Percentiles rank a stretch among this genome's conserved stretches.
These are phyloP conservation scores for Drosophila suboccidentalis DNA, from an alignment of 2,888 invertebrate species.

Conservation along the genomic window DNA sequence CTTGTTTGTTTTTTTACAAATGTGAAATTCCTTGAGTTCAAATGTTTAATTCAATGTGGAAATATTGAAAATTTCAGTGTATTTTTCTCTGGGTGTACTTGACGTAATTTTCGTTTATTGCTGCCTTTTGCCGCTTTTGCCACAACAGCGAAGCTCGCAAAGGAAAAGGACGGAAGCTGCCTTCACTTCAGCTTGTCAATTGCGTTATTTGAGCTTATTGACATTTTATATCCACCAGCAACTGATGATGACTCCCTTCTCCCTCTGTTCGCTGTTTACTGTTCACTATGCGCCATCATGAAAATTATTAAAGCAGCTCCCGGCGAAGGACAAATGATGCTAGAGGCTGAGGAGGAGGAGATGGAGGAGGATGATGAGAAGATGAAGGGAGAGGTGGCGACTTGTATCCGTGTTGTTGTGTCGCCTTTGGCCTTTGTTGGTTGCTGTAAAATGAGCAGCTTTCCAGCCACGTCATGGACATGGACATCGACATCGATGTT, in stretches of 20 bases:
- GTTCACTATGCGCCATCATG: slow-evolving; percentile 30
- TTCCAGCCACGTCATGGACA: slow-evolving; percentile 38
- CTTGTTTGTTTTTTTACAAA: too few relatives aligned
- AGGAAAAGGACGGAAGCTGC: slow-evolving; percentile 32
- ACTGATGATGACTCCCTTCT: not conserved
- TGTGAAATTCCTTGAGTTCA: too few relatives aligned
- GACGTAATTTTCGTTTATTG: slow-evolving; percentile 39
- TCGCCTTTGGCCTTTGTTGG: slow-evolving; percentile 68
- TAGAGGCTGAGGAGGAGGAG: slow-evolving; percentile 2
- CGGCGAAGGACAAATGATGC: slow-evolving; percentile 36
- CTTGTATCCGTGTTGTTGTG: slow-evolving; percentile 20
- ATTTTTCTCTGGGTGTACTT: not conserved
- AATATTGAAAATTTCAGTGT: too few relatives aligned
- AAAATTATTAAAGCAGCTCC: slow-evolving; percentile 61
- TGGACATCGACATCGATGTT: slow-evolving; percentile 23
- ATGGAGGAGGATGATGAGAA: not conserved
- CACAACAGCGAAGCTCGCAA: slow-evolving; percentile 34
- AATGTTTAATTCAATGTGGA: too few relatives aligned
- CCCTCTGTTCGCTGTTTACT: not conserved
- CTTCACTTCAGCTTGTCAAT: slow-evolving; percentile 68
- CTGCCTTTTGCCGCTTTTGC: slow-evolving; percentile 29
- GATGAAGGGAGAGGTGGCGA: slow-evolving; percentile 20
- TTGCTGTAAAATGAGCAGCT: slow-evolving; percentile 68
- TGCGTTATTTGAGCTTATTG: slow-evolving; percentile 80
- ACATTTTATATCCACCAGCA: slow-evolving; percentile 76